Conservation (phyloP, 2,797 vertebrate species). For the Liasis olivaceus region DNA sequence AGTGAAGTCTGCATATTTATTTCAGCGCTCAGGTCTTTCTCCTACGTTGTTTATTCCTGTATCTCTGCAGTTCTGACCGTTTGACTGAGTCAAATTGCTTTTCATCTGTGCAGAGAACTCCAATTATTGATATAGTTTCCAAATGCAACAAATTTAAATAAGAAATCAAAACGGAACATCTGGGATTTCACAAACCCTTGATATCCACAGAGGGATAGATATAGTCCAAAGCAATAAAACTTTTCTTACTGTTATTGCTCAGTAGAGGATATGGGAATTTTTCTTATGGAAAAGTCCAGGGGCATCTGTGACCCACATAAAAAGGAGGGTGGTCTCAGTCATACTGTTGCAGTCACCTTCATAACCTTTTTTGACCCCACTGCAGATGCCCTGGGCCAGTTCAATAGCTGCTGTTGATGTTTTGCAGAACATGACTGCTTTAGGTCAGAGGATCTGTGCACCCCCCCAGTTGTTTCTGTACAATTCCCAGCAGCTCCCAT, state of each 20-base stretch:
- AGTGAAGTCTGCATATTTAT: background rate
- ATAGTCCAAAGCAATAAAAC: background rate
- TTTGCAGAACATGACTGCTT: background rate
- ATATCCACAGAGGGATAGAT: background rate
- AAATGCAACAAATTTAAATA: background rate
- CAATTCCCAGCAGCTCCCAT: background rate
- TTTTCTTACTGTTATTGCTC: background rate
- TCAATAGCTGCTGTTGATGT: background rate
- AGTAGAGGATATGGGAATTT: background rate
- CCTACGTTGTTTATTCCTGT: background rate
- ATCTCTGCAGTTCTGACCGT: background rate
- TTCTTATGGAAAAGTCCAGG: background rate
- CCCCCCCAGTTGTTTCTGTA: background rate
- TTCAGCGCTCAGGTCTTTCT: background rate
- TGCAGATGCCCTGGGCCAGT: background rate
- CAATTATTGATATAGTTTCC: background rate
- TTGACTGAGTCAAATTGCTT: background rate
- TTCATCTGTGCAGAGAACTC: background rate
- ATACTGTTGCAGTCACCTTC: background rate
- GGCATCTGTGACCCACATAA: background rate
- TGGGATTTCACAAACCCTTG: background rate
- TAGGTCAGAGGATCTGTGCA: background rate
- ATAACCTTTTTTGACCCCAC: background rate
- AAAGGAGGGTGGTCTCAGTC: background rate
- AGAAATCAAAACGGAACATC: background rate